Evolutionary conservation across 2,113 vertebrate genomes (phyloP), one percentile per base, ranked within the genome.

Genomic region (Meriones unguiculatus): DNA sequence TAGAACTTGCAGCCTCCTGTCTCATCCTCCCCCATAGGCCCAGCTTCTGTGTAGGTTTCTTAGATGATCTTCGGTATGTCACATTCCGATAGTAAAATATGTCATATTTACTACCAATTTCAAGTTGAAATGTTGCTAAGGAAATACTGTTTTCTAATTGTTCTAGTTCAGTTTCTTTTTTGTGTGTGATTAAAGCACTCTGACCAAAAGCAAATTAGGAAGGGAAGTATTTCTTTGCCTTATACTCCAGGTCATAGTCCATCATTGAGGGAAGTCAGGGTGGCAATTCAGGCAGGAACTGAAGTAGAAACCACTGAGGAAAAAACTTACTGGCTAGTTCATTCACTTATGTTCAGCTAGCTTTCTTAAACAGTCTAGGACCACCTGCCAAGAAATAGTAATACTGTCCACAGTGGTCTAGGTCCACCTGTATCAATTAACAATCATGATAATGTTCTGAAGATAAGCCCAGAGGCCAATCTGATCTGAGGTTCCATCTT

Each of bases 51-150:
- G 15, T 22, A 67, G 1, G 24, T 95, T 94, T 91, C 17, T 92
- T 91, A 72, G 30, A 28, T 90, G 50, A 86, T 89, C 85, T 96
- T 95, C 54, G 54, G 28, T 84, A 22, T 73, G 8, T 75, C 75
- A 76, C 3, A 7, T 84, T 32, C 50, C 76, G 50, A 17, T 57
- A 41, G 88, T 93, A 95, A 92, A 90, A n/a, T 90, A 69, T 87
- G 62, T 72, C 69, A n/a, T 95, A 54, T 94, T 95, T 41, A 46
- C 65, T 92, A 62, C 57, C 82, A 89, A 85, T 54, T 96, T 94
- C 76, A 89, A 65, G 70, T 73, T 25, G 84, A 92, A 93, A 52
- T 46, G 25, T 92, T 94, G 88, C 90, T 59, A 91, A 92, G 41
- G 76, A 92, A 90, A 91, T 64, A 22, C 59, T 90, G n/a, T 59